phyloP scores from a whole-genome alignment of 2,797 vertebrate genomes.

The Lithobates pipiens region DNA sequence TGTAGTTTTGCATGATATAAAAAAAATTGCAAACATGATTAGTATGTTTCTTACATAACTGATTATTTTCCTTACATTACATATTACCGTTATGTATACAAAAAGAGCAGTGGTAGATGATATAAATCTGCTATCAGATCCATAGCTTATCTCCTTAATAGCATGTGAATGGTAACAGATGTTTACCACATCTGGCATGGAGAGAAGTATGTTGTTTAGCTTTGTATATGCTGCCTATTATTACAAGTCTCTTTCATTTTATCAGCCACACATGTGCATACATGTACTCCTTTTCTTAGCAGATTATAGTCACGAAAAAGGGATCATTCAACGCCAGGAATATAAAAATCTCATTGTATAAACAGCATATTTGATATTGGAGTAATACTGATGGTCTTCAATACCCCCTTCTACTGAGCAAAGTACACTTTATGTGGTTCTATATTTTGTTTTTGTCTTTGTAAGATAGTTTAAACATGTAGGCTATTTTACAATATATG shows the following conservation, averaged over 20 bases:
- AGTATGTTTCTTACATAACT: too few species aligned
- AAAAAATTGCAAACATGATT: background rate
- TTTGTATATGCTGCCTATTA: slow-evolving; percentile 1
- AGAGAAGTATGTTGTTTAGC: slow-evolving; percentile 26
- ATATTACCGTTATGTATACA: background rate
- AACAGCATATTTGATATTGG: background rate
- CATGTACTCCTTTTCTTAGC: slow-evolving; percentile 12
- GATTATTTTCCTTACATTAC: slow-evolving; percentile 3
- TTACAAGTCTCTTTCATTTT: slow-evolving; percentile 26
- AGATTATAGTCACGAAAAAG: slow-evolving; percentile 32
- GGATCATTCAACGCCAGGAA: slow-evolving; percentile 20
- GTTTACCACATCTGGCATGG: slow-evolving; percentile 49
- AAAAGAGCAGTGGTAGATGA: slow-evolving; percentile 3
- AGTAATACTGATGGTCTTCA: background rate
- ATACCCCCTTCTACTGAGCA: background rate
- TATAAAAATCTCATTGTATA: slow-evolving; percentile 11
- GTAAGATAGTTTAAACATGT: background rate
- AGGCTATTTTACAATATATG: too few species aligned
- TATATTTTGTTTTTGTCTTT: background rate
- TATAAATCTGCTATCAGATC: slow-evolving; percentile 33
- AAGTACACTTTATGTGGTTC: background rate
- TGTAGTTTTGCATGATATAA: background rate
- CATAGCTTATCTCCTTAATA: background rate
- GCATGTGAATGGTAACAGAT: slow-evolving; percentile 18
- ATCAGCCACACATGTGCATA: slow-evolving; percentile 33